Percentiles rank a stretch among this genome's conserved stretches.
Evolutionary conservation across 2,888 invertebrate genomes (phyloP).

Genomic region (Conus canariensis): DNA sequence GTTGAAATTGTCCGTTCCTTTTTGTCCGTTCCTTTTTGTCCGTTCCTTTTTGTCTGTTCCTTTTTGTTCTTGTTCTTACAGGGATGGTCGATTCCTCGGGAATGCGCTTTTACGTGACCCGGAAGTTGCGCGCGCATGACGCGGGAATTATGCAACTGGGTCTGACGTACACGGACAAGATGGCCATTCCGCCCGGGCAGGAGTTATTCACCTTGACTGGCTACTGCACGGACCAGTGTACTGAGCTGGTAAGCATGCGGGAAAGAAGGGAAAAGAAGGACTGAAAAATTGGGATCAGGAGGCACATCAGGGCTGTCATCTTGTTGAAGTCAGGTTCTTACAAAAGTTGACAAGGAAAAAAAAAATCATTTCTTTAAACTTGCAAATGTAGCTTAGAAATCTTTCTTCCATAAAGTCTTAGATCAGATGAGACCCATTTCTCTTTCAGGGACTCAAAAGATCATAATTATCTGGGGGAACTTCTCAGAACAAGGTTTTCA

Average conservation of each 20-base stretch:
- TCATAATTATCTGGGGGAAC: too few relatives aligned
- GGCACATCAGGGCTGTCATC: too few relatives aligned
- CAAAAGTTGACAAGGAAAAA: too few relatives aligned
- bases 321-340: too few relatives aligned
- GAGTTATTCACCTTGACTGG: slow-evolving; percentile 89
- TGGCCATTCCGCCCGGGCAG: slow-evolving; percentile 95
- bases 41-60: background rate
- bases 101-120: slow-evolving; percentile 88
- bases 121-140: slow-evolving; percentile 88
- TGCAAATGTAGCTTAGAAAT: too few relatives aligned
- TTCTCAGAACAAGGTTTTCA: too few relatives aligned
- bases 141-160: slow-evolving; percentile 98
- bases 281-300: too few relatives aligned
- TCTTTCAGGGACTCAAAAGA: too few relatives aligned
- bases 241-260: slow-evolving; percentile 85
- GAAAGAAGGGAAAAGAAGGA: background rate
- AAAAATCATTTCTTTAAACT: too few relatives aligned
- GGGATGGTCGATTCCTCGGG: slow-evolving; percentile 94
- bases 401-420: too few relatives aligned
- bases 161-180: slow-evolving; percentile 97
- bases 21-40: background rate
- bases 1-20: background rate
- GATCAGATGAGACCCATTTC: too few relatives aligned
- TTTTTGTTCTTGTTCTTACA: slow-evolving; percentile 71
- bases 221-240: slow-evolving; percentile 95